Base-by-base conservation (phyloP, 2,113 vertebrate species). In the Amazona vittata region DNA sequence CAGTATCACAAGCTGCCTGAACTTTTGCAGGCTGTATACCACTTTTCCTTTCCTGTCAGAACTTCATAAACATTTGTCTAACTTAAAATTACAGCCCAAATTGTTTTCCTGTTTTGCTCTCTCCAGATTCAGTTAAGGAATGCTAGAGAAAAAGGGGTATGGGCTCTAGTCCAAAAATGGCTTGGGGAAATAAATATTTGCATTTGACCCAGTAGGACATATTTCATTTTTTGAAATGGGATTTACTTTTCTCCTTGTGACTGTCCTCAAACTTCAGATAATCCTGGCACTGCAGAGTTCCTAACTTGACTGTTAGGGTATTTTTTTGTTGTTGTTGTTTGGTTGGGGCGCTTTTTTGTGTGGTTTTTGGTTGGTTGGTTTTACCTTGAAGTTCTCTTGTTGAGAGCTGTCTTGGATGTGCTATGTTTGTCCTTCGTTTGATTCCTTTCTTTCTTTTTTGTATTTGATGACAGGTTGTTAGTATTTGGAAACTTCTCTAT, bases 21-120 rank as follows among this genome's bases (percentile, higher is more conserved):
- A 86, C 74, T 60, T 96, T 93, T 89, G 62, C 73, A 87, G 77
- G n/a, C 77, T 85, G 18, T 76, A 53, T 93, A 83, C 31, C 37
- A 76, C 65, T 80, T 93, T 91, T 93, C 83, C 81, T 89, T 93
- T 94, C 41, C 41, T 92, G 86, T 85, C 89, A 89, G 91, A 87
- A 89, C 37, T 94, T 93, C 25, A 35, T 94, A 95, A 95, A 94
- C 81, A 80, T 96, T 94, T 95, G 77, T 71, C 26, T 95, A 80
- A 83, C 67, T 74, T 94, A 74, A 94, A 94, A 91, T 95, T 87
- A 52, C 74, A 85, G 63, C 25, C 68, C 89, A 73, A 77, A 44
- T 85, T 82, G 15, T 91, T 96, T 86, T 92, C 57, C 76, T 78
- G 37, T 87, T 76, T 93, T 81, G 9, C 69, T 71, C 35, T 82